Evolutionary conservation across 2,113 vertebrate species (phyloP).

Genomic region (Chloropsis cyanopogon): DNA sequence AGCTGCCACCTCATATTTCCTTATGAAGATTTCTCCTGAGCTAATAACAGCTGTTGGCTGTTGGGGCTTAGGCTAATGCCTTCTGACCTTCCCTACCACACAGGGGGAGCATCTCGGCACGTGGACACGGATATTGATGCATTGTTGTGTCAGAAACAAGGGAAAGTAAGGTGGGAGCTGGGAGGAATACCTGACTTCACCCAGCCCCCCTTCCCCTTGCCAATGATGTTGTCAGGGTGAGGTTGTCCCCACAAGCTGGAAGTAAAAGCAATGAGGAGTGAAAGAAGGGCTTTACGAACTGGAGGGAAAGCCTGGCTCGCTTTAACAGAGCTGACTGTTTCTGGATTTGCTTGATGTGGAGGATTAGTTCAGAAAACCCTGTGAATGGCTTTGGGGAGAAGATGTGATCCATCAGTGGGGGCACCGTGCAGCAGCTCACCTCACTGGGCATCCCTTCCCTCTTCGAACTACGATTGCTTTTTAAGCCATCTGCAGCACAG

Average conservation of each 20-base stretch:
- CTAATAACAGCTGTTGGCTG: background rate
- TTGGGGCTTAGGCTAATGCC: background rate
- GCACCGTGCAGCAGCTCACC: background rate
- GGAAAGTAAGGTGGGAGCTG: background rate
- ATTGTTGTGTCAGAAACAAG: background rate
- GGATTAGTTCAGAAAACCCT: constrained; percentile 17
- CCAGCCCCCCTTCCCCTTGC: background rate
- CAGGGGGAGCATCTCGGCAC: accelerated
- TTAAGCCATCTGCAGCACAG: background rate
- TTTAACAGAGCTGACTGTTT: background rate
- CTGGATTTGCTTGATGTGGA: background rate
- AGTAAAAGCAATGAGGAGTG: background rate
- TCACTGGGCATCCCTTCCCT: background rate
- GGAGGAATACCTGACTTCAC: background rate
- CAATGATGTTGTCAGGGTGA: background rate
- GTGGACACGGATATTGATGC: accelerated
- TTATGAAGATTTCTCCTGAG: background rate
- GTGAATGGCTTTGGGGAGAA: background rate
- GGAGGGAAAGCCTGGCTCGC: background rate
- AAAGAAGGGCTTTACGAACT: background rate
- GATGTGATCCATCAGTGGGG: background rate
- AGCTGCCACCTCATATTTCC: background rate
- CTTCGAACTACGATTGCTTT: background rate
- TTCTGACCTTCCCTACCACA: accelerated
- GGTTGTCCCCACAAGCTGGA: background rate